Conservation (phyloP, 2,888 invertebrate genomes). For the Slavum lentiscoides region DNA sequence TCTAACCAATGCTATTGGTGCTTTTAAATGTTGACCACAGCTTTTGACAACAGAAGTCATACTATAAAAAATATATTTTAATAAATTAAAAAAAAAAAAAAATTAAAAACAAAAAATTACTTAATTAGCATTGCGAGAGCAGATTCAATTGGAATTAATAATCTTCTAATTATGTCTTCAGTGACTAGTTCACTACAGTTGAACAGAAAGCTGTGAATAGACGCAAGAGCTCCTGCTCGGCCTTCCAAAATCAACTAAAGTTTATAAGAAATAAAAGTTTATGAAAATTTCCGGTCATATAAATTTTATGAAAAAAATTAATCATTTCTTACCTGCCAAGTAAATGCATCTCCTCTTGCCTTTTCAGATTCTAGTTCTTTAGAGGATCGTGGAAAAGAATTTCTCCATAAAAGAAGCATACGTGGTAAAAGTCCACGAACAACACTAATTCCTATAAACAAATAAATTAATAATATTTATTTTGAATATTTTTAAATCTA, state of each 20-base stretch:
- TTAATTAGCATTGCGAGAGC: slow-evolving; percentile 92
- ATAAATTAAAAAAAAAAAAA: slow-evolving; percentile 12
- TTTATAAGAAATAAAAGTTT: slow-evolving; percentile 4
- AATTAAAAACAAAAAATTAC: slow-evolving; percentile 64
- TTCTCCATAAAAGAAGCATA: slow-evolving; percentile 93
- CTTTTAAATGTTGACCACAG: slow-evolving; percentile 90
- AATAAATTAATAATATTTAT: slow-evolving; percentile 41
- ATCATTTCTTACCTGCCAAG: slow-evolving; percentile 79
- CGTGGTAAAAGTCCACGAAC: slow-evolving; percentile 89
- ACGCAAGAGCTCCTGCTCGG: slow-evolving; percentile 92
- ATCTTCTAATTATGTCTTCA: slow-evolving; percentile 86
- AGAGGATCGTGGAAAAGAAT: slow-evolving; percentile 93
- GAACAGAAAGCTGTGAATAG: slow-evolving; percentile 89
- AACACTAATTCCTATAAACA: slow-evolving; percentile 76
- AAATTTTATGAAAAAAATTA: not conserved
- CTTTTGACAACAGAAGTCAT: slow-evolving; percentile 82
- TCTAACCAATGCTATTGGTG: slow-evolving; percentile 90
- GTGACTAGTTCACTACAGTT: slow-evolving; percentile 89
- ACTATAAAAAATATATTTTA: slow-evolving; percentile 61
- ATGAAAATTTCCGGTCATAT: not conserved
- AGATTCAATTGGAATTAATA: slow-evolving; percentile 90
- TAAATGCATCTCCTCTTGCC: slow-evolving; percentile 92
- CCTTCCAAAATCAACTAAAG: slow-evolving; percentile 86
- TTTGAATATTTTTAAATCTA: not conserved
- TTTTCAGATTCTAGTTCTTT: slow-evolving; percentile 98